These are phyloP conservation scores for Phasianus colchicus DNA, from an alignment of 2,113 vertebrate species.

Conservation along the genomic window DNA sequence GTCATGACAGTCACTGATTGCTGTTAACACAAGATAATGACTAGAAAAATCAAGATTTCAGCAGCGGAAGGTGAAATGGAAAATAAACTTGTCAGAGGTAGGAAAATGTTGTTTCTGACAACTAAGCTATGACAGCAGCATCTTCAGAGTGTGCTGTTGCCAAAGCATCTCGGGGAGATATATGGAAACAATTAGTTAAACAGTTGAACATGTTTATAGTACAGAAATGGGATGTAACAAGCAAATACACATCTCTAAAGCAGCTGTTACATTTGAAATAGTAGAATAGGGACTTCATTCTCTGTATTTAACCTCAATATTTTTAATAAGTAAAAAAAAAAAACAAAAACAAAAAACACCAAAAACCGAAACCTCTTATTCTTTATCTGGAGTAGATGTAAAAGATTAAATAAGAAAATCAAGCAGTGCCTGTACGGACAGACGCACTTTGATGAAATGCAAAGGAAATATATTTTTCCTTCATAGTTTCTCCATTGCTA, in stretches of 20 bases:
- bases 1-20: background rate
- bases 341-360: background rate
- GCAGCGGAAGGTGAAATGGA: background rate
- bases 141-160: background rate
- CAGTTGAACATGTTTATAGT: background rate
- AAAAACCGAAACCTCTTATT: background rate
- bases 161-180: background rate
- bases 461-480: background rate
- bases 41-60: background rate
- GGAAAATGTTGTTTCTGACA: background rate
- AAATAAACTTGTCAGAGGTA: background rate
- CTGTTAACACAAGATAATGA: background rate
- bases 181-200: background rate
- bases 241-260: background rate
- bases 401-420: background rate
- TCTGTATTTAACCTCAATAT: background rate
- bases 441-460: background rate
- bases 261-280: background rate
- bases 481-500: slow-evolving; percentile 41
- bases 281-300: background rate
- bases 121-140: background rate
- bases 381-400: background rate
- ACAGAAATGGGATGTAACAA: background rate
- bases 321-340: background rate
- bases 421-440: background rate